Percentiles rank a stretch among this genome's conserved stretches.
Conservation (phyloP, 2,888 invertebrate species). For the Phorcus lineatus region DNA sequence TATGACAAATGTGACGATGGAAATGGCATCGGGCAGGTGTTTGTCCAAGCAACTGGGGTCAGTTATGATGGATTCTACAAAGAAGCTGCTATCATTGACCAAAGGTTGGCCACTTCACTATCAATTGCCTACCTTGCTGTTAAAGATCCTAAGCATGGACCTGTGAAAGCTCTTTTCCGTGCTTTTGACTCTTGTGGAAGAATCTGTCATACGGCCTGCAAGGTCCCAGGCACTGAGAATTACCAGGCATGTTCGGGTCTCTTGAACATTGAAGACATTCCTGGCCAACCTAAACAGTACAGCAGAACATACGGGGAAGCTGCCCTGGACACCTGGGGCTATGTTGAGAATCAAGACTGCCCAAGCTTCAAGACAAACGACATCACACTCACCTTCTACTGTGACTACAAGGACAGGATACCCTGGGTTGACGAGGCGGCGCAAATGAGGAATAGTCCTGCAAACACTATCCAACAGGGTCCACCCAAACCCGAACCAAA, state of each 20-base stretch:
- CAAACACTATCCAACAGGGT: background rate
- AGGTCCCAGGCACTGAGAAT: slow-evolving; percentile 42
- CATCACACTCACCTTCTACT: slow-evolving; percentile 64
- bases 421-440: slow-evolving; percentile 38
- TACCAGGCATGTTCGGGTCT: slow-evolving; percentile 61
- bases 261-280: slow-evolving; percentile 47
- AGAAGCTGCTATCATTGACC: slow-evolving; percentile 63
- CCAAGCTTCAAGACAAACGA: slow-evolving; percentile 54
- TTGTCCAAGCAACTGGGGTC: slow-evolving; percentile 58
- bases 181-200: slow-evolving; percentile 67
- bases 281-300: slow-evolving; percentile 49
- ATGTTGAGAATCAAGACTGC: slow-evolving; percentile 47
- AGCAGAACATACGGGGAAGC: slow-evolving; percentile 56
- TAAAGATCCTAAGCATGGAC: slow-evolving; percentile 52
- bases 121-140: slow-evolving; percentile 63
- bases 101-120: slow-evolving; percentile 59
- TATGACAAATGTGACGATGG: slow-evolving; percentile 36
- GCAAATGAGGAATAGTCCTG: background rate
- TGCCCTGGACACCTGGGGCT: slow-evolving; percentile 59
- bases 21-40: slow-evolving; percentile 57
- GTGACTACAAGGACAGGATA: slow-evolving; percentile 54
- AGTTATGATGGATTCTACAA: slow-evolving; percentile 66
- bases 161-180: slow-evolving; percentile 49
- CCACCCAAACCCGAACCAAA: background rate
- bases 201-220: slow-evolving; percentile 63